Percentiles rank a stretch among this genome's conserved stretches.
Evolutionary conservation across 1,140 invertebrate species (phyloP).

Genomic region (Luehdorfia chinensis): DNA sequence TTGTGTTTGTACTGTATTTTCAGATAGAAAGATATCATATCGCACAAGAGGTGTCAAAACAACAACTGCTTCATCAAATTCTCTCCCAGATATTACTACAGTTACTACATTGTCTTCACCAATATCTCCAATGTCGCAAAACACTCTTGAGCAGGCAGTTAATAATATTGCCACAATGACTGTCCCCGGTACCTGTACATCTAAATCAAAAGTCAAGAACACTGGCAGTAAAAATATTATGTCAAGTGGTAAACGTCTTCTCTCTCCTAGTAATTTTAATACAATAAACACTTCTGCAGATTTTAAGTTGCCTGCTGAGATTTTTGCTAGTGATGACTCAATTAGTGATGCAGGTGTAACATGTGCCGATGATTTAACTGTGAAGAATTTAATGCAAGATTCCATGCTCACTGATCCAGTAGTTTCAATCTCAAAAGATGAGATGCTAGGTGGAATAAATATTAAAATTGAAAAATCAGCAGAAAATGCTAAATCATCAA

Average conservation of each 20-base stretch:
- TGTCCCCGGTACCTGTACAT: constrained; percentile 37
- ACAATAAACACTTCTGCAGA: constrained; percentile 53
- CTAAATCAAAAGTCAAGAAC: constrained; percentile 36
- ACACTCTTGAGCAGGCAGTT: constrained; percentile 31
- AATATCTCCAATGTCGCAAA: constrained; percentile 37
- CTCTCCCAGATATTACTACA: constrained; percentile 42
- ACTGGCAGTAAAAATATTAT: constrained; percentile 26
- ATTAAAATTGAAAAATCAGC: constrained; percentile 57
- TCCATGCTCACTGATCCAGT: constrained; percentile 30
- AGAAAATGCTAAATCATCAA: constrained; percentile 29
- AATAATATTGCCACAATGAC: constrained; percentile 30
- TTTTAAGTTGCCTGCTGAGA: constrained; percentile 65
- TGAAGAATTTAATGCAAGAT: constrained; percentile 42
- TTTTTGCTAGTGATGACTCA: constrained; percentile 71
- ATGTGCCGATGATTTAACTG: constrained; percentile 36
- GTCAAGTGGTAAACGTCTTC: constrained; percentile 31
- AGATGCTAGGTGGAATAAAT: constrained; percentile 67
- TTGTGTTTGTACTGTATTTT: constrained; percentile 23
- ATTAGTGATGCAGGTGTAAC: constrained; percentile 52
- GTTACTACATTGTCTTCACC: constrained; percentile 41
- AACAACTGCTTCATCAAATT: constrained; percentile 21
- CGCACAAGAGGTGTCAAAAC: constrained; percentile 32
- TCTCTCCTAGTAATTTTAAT: constrained; percentile 49
- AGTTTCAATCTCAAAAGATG: constrained; percentile 47
- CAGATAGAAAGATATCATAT: constrained; percentile 44